Evolutionary conservation across 2,888 invertebrate genomes (phyloP).

Genomic region (Apodemia mormo): DNA sequence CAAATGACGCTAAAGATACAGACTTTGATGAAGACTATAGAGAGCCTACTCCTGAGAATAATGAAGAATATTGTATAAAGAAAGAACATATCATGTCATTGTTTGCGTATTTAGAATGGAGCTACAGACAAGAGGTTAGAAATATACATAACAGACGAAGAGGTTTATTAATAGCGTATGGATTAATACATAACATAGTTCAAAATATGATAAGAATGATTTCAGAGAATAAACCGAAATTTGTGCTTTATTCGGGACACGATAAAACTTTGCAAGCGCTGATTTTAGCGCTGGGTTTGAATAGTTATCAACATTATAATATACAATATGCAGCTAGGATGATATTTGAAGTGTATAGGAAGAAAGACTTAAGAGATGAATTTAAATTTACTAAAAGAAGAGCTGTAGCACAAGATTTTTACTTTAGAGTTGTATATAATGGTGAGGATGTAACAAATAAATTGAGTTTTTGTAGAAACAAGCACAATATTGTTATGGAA

Average conservation of each 20-base stretch:
- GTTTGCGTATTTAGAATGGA: conserved; percentile 92
- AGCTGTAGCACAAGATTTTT: conserved; percentile 85
- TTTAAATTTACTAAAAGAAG: conserved; percentile 79
- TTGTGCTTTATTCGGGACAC: conserved; percentile 94
- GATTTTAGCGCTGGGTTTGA: conserved; percentile 89
- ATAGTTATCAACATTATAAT: conserved; percentile 83
- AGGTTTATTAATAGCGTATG: conserved; percentile 90
- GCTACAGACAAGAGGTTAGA: conserved; percentile 84
- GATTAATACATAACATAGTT: conserved; percentile 90
- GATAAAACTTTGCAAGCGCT: conserved; percentile 94
- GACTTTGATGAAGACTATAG: conserved; percentile 74
- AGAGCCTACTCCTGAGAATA: conserved; percentile 62
- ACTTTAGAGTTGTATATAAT: conserved; percentile 91
- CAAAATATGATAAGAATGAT: conserved; percentile 91
- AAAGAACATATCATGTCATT: conserved; percentile 88
- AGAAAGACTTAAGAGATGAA: conserved; percentile 72
- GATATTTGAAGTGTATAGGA: conserved; percentile 93
- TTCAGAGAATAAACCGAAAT: conserved; percentile 86
- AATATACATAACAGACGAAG: conserved; percentile 83
- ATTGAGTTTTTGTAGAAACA: conserved; percentile 88
- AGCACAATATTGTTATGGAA: conserved; percentile 76
- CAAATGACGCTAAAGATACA: conserved; percentile 69
- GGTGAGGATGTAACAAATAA: conserved; percentile 92
- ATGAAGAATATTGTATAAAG: conserved; percentile 82
- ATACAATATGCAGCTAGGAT: conserved; percentile 94